Evolutionary conservation across 2,797 vertebrate species (phyloP).

Genomic region (Lophius americanus): DNA sequence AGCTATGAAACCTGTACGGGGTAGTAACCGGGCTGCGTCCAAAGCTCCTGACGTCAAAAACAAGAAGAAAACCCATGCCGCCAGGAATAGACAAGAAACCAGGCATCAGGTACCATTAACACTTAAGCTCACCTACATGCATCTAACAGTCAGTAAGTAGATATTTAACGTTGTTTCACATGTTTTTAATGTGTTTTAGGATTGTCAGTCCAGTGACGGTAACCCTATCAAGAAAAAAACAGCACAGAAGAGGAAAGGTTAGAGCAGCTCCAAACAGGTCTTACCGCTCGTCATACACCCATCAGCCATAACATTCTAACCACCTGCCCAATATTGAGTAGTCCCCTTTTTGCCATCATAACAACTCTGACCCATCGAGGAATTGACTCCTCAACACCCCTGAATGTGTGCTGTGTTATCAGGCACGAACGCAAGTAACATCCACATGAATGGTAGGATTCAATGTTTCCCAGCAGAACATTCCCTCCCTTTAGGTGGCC

Average conservation of each 20-base stretch:
- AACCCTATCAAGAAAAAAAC: not conserved
- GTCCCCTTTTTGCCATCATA: no score
- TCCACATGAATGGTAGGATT: no score
- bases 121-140: not conserved
- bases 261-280: not conserved
- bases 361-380: no score
- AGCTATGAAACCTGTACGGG: conserved; percentile 67
- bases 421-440: no score
- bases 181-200: not conserved
- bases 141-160: not conserved
- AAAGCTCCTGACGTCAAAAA: conserved; percentile 47
- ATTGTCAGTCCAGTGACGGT: not conserved
- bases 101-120: conserved; percentile 27
- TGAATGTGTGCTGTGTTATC: no score
- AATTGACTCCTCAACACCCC: no score
- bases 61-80: not conserved
- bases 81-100: not conserved
- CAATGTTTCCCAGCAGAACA: no score
- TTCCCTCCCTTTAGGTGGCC: no score
- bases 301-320: no score
- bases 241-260: conserved; percentile 58
- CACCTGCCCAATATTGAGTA: no score
- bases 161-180: not conserved
- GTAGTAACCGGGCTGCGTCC: conserved; percentile 60
- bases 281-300: no score